Evolutionary conservation across 2,888 invertebrate genomes (phyloP), one percentile per base, ranked within the genome.

Genomic region (Tricholauxania praeusta): DNA sequence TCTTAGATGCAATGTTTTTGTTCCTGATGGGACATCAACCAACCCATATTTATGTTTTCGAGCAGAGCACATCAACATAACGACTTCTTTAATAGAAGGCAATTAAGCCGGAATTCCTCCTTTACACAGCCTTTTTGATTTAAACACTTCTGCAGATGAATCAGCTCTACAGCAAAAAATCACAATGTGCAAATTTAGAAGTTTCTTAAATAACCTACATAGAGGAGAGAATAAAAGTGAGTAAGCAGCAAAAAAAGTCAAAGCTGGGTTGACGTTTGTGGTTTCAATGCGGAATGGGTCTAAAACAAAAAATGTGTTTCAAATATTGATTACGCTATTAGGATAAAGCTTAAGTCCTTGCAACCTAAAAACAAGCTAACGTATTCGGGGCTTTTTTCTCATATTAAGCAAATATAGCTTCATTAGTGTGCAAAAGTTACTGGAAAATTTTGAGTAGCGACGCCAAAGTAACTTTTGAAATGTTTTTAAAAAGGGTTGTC

Each of bases 341-440:
- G 78, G 79, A 76, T 73, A 62, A 82, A 78, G 78, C 80, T 76
- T 82, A 79, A 82, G 81, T 80, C 77, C 82, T 65, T 51, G 17
- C 60, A 48, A 47, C 19, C 63, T 19, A 8, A 17, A 17, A 47
- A 28, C n/a, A n/a, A 17, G n/a, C 62, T 19, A 17, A 47, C 12
- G 74, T 78, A 78, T 69, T 75, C 64, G 72, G 75, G 74, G 47
- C 39, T 39, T 39, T 39, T 39, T 72, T 39, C 74, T 15, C 10
- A 69, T 32, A 22, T 68, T 63, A n/a, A 64, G 72, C 39, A 62
- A 82, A 82, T 39, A 82, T 83, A 81, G 83, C 83, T 82, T 83
- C 83, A 82, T 82, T 82, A 82, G 67, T 57, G 65, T 77, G 81
- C 82, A 80, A 83, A 83, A 82, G 83, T 82, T 80, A 81, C 79